A percentile compares a stretch with the other conserved stretches of the same genome.
phyloP scores from a whole-genome alignment of 2,888 invertebrate species.

The Tuberolachnus salignus region DNA sequence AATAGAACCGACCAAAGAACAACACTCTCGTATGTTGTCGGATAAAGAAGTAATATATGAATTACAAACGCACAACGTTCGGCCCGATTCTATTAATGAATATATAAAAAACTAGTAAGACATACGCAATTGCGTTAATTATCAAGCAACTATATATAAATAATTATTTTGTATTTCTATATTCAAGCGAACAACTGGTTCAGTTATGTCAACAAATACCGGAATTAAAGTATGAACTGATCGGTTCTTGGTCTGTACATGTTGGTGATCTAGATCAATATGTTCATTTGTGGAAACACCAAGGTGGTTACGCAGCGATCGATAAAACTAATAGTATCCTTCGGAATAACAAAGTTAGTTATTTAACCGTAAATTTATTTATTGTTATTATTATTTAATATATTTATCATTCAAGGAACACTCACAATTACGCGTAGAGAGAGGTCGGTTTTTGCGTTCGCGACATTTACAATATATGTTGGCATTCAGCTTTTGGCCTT shows the following conservation, averaged over 20 bases:
- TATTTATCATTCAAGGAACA: conserved; percentile 70
- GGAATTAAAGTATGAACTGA: conserved; percentile 71
- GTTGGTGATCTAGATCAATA: conserved; percentile 98
- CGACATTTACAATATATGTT: conserved; percentile 91
- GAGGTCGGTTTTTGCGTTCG: conserved; percentile 79
- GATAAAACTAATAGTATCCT: conserved; percentile 78
- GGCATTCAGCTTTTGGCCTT: conserved; percentile 97
- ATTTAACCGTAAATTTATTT: conserved; percentile 1
- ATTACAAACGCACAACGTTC: conserved; percentile 91
- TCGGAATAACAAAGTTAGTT: conserved; percentile 71
- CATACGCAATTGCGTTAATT: not conserved
- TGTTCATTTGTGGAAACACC: conserved; percentile 93
- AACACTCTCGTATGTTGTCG: conserved; percentile 95
- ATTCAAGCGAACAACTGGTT: conserved; percentile 75
- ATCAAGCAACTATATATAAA: not conserved
- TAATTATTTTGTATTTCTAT: conserved; percentile 1
- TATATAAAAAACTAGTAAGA: conserved; percentile 92
- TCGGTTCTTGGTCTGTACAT: conserved; percentile 95
- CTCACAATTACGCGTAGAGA: conserved; percentile 74
- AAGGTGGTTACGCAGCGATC: conserved; percentile 87
- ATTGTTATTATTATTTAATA: conserved; percentile 6
- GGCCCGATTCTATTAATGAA: conserved; percentile 83
- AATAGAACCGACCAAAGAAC: conserved; percentile 93
- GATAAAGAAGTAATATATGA: conserved; percentile 96
- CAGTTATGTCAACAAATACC: conserved; percentile 64